Evolutionary conservation across 92 coral and sea anemone genomes (phyloP), one percentile per base, ranked within the genome.

Genomic region (Palythoa grandis): DNA sequence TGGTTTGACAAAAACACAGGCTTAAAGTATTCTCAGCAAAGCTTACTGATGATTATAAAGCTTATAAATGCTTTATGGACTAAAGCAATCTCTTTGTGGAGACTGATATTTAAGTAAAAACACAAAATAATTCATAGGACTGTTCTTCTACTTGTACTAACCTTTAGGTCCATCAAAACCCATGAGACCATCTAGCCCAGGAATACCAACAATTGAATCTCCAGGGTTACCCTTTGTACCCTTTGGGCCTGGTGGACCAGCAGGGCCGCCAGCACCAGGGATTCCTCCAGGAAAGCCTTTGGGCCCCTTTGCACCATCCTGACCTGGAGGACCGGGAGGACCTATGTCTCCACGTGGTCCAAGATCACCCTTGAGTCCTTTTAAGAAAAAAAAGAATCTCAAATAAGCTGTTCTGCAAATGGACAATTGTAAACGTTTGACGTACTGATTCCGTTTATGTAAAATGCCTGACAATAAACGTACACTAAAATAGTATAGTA

Each of bases 191-290:
- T 67, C 60, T 43, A 24, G 47, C 2, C 85, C 85, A 5, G 85
- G 85, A 50, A 80, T 80, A 19, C 85, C 85, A 60, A 80, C 35
- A 15, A 80, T 80, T n/a, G 85, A 24, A 65, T 43, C 74, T 23
- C 85, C 85, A 11, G 85, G 85, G 11, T 43, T 43, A 11, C 85
- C 85, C 22, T 80, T 80, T 20, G 17, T 50, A 22, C 85, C 85
- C 8, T 68, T 48, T 20, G 54, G 15, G 2, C 85, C 85, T 52
- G 35, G 53, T 15, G 39, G 61, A 48, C 85, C 85, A 63, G 85
- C 60, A 52, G 74, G 85, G n/a, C 85, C 85, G 5, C 75, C 63
- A 11, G 74, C 85, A 39, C 85, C 85, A 43, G 20, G 61, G 2
- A 65, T 50, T 23, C 84, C 84, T 0, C 85, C 85, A 43, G 61